phyloP scores from a whole-genome alignment of 2,797 vertebrate species.

The Amblyopsis hoosieri region DNA sequence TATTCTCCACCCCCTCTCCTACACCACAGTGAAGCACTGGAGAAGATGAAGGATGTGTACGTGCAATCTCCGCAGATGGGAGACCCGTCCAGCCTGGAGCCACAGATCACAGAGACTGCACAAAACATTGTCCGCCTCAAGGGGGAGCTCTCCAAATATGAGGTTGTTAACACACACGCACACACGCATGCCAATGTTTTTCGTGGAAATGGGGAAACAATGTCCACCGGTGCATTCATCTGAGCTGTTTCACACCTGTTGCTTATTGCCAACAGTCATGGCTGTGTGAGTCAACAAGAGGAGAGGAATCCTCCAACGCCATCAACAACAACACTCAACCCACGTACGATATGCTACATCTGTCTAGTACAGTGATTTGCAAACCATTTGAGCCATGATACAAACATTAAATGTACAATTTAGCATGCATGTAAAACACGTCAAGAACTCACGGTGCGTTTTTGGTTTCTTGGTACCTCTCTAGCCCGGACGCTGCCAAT shows the following conservation, averaged over 20 bases:
- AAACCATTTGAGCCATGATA: too few relatives aligned
- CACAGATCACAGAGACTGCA: slow-evolving; percentile 88
- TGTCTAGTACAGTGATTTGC: not conserved
- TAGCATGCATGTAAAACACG: not conserved
- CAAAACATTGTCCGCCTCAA: slow-evolving; percentile 85
- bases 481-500: slow-evolving; percentile 61
- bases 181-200: not conserved
- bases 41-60: slow-evolving; percentile 97
- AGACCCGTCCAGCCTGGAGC: slow-evolving; percentile 90
- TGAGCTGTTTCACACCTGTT: not conserved
- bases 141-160: slow-evolving; percentile 90
- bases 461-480: slow-evolving; percentile 16
- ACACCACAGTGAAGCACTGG: slow-evolving; percentile 85
- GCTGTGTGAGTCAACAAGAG: slow-evolving; percentile 80
- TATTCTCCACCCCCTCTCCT: not conserved
- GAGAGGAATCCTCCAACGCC: slow-evolving; percentile 61
- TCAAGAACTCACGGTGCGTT: not conserved
- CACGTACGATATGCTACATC: slow-evolving; percentile 58
- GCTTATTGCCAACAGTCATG: slow-evolving; percentile 70
- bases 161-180: slow-evolving; percentile 73
- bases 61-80: slow-evolving; percentile 92
- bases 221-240: not conserved
- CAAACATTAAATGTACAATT: not conserved
- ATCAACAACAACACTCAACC: slow-evolving; percentile 72
- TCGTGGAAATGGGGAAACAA: not conserved